Conservation (phyloP, 2,797 vertebrate genomes). For the Harpagifer antarcticus region DNA sequence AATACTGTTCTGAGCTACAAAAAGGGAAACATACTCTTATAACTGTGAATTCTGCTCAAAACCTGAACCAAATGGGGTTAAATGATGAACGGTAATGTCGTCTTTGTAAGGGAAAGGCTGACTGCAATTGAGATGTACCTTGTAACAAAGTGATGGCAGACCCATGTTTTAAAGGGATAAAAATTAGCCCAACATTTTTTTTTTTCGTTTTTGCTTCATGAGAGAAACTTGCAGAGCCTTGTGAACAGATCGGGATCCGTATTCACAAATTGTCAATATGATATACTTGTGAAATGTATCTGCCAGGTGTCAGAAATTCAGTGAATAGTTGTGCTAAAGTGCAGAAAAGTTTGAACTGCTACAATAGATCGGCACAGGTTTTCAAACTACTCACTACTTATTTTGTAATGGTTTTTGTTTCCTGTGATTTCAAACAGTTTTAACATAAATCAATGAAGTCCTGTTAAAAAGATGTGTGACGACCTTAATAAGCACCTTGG, state of each 20-base stretch:
- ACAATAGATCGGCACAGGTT: slow-evolving; percentile 55
- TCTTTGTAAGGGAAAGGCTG: slow-evolving; percentile 31
- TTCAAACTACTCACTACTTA: slow-evolving; percentile 32
- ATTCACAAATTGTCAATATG: slow-evolving; percentile 26
- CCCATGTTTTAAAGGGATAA: slow-evolving; percentile 9
- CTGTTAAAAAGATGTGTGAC: slow-evolving; percentile 27
- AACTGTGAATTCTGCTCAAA: slow-evolving; percentile 52
- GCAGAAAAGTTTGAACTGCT: slow-evolving; percentile 23
- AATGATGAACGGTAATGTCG: slow-evolving; percentile 37
- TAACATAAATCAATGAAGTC: slow-evolving; percentile 35
- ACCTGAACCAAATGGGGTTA: background rate
- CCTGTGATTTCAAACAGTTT: slow-evolving; percentile 39
- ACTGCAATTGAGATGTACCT: slow-evolving; percentile 55
- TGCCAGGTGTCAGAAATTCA: slow-evolving; percentile 40
- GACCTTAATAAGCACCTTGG: slow-evolving; percentile 7
- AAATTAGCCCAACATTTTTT: background rate
- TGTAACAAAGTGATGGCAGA: slow-evolving; percentile 60
- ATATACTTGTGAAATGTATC: slow-evolving; percentile 37
- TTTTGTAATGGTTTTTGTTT: background rate
- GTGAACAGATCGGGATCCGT: slow-evolving; percentile 31
- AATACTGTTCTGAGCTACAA: slow-evolving; percentile 49
- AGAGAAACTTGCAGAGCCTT: slow-evolving; percentile 35
- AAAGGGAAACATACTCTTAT: background rate
- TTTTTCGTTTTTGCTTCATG: slow-evolving; percentile 11
- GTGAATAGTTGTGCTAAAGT: slow-evolving; percentile 63